Conservation (phyloP, 2,888 invertebrate genomes). For the Schizotus pectinicornis region DNA sequence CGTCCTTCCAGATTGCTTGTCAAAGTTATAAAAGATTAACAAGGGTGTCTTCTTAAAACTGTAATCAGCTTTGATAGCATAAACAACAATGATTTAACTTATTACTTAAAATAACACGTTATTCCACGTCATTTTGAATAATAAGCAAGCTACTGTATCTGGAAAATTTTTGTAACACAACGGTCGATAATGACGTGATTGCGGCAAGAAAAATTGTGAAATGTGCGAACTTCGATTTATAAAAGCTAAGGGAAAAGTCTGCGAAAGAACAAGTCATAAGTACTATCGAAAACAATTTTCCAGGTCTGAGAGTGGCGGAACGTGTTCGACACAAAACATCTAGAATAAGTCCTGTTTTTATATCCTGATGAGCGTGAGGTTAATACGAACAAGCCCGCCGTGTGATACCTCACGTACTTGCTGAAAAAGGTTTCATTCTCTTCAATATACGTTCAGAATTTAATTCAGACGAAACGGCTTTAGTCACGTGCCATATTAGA, state of each 20-base stretch:
- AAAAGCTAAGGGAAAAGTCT: conserved; percentile 3
- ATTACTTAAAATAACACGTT: too few relatives aligned
- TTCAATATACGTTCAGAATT: conserved; percentile 11
- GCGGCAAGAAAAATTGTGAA: background rate
- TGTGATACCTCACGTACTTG: conserved; percentile 26
- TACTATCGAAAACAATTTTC: conserved; percentile 34
- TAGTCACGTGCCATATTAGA: conserved; percentile 14
- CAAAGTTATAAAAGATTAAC: too few relatives aligned
- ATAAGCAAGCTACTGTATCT: too few relatives aligned
- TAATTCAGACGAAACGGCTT: conserved; percentile 7
- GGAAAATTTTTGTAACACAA: too few relatives aligned
- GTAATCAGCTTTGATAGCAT: too few relatives aligned
- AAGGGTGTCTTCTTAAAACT: too few relatives aligned
- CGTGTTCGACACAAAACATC: conserved; percentile 33
- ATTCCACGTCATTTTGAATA: too few relatives aligned
- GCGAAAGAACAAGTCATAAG: conserved; percentile 30
- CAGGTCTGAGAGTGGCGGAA: conserved; percentile 26
- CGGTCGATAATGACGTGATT: background rate
- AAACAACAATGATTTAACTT: too few relatives aligned
- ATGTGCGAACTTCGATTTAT: conserved; percentile 1
- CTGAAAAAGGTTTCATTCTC: conserved; percentile 18
- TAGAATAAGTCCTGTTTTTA: conserved; percentile 28
- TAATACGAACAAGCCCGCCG: conserved; percentile 28
- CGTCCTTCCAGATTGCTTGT: too few relatives aligned
- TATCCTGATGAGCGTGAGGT: conserved; percentile 33